These are phyloP conservation scores for Cercopithecus mona DNA, from an alignment of 2,113 vertebrate genomes.

Conservation along the genomic window DNA sequence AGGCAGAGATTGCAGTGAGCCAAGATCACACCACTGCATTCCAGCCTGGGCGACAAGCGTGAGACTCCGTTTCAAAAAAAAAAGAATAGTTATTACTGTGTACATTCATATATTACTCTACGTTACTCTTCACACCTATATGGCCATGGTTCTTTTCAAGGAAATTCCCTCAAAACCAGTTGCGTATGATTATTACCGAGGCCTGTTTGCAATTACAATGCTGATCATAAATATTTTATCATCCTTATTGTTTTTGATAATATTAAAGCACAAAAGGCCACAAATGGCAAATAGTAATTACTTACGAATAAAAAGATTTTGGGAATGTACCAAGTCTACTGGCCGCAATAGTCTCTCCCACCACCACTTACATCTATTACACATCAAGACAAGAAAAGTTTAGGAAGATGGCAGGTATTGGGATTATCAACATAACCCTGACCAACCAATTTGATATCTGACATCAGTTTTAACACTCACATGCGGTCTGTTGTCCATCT, in stretches of 20 bases:
- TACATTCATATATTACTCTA: not conserved
- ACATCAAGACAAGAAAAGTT: not conserved
- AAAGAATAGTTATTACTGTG: not conserved
- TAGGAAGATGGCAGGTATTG: not conserved
- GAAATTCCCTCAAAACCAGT: not conserved
- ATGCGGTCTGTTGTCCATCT: conserved; percentile 32
- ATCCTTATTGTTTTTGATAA: not conserved
- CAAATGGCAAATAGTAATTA: not conserved
- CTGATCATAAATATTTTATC: not conserved
- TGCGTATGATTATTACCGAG: not conserved
- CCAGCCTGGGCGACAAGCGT: no score
- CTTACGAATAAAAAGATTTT: not conserved
- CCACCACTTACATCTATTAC: not conserved
- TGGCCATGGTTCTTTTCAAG: not conserved
- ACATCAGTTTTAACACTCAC: conserved; percentile 58
- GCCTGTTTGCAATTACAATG: not conserved
- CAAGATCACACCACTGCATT: no score
- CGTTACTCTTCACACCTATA: not conserved
- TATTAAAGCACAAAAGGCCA: not conserved
- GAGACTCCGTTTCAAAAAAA: no score
- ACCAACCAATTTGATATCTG: not conserved
- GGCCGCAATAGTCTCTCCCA: not conserved
- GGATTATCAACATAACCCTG: not conserved
- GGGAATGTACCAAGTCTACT: not conserved
- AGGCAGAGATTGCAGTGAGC: no score